Conservation (phyloP, 2,888 invertebrate species). For the Mimas tiliae region DNA sequence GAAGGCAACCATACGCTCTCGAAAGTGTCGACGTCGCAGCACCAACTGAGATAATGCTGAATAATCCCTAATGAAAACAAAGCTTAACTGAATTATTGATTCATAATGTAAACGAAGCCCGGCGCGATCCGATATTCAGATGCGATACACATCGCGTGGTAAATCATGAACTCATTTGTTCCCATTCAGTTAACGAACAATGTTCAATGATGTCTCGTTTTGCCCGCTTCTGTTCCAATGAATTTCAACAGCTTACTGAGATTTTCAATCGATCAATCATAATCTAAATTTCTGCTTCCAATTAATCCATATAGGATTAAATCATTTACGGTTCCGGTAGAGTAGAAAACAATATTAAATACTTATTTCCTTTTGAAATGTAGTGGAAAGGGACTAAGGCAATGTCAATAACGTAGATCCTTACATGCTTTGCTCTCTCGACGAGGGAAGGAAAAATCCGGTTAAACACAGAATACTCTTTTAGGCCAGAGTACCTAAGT, state of each 20-base stretch:
- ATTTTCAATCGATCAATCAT: constrained; percentile 49
- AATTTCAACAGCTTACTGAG: constrained; percentile 58
- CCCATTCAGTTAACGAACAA: constrained; percentile 72
- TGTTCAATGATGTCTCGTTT: constrained; percentile 59
- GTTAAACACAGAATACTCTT: too few species aligned
- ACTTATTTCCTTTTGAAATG: too few species aligned
- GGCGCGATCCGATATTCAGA: constrained; percentile 62
- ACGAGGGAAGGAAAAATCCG: too few species aligned
- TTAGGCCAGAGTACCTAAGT: too few species aligned
- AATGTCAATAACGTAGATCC: too few species aligned
- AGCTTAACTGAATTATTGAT: constrained; percentile 63
- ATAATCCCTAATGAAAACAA: constrained; percentile 61
- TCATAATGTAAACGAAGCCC: constrained; percentile 61
- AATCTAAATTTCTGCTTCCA: constrained; percentile 30
- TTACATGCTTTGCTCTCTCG: too few species aligned
- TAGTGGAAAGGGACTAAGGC: too few species aligned
- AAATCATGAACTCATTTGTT: constrained; percentile 77
- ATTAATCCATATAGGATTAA: background rate
- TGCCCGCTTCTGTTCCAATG: constrained; percentile 47
- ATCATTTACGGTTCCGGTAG: too few species aligned
- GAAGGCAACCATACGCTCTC: background rate
- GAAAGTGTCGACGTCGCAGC: constrained; percentile 13
- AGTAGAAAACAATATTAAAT: too few species aligned
- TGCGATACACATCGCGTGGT: constrained; percentile 63
- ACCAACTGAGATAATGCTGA: constrained; percentile 29